Evolutionary conservation across 2,888 invertebrate species (phyloP).

Genomic region (Philaethria dido): DNA sequence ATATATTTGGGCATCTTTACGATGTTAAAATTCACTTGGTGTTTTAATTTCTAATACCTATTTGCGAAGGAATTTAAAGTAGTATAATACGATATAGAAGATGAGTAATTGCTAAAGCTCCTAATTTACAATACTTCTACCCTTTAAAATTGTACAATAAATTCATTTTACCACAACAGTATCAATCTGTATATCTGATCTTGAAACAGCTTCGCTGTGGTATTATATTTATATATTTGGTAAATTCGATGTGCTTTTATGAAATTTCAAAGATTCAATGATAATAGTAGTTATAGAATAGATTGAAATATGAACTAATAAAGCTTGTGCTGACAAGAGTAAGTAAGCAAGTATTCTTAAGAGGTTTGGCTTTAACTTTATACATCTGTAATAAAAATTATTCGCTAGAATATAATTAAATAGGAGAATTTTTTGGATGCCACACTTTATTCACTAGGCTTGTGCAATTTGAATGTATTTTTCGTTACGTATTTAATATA

Average conservation of each 20-base stretch:
- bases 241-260: conserved; percentile 45
- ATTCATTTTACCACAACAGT: conserved; percentile 33
- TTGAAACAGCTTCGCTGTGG: conserved; percentile 29
- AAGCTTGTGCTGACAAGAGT: conserved; percentile 29
- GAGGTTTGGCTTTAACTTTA: neutral
- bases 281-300: conserved; percentile 20
- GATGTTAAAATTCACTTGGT: conserved; percentile 42
- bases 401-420: conserved; percentile 5
- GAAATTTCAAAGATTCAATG: conserved; percentile 33
- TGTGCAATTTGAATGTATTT: neutral
- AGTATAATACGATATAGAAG: conserved; percentile 38
- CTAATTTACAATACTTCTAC: conserved; percentile 40
- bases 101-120: conserved; percentile 42
- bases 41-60: conserved; percentile 42
- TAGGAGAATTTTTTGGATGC: conserved; percentile 10
- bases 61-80: conserved; percentile 37
- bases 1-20: conserved; percentile 48
- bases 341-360: conserved; percentile 4
- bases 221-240: conserved; percentile 31
- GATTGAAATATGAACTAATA: conserved; percentile 29
- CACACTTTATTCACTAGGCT: neutral
- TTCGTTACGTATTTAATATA: neutral
- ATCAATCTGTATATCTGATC: conserved; percentile 22
- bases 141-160: conserved; percentile 41
- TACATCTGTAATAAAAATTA: conserved; percentile 1